These are phyloP conservation scores for Ophthalmolycus amberensis DNA, from an alignment of 2,113 vertebrate species.

Conservation along the genomic window DNA sequence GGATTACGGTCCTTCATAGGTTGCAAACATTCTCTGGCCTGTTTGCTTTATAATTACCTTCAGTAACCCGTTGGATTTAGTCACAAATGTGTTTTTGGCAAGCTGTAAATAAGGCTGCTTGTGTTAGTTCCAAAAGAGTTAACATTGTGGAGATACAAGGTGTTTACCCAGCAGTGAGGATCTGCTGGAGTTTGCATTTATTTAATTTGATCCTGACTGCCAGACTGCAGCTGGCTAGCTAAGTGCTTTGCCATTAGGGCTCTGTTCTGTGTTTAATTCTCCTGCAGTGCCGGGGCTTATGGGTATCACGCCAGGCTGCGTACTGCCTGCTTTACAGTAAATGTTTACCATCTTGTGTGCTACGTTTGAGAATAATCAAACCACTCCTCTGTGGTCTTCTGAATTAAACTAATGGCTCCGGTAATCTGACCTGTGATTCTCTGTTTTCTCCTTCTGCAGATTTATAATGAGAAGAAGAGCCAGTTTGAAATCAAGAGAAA, in stretches of 20 bases:
- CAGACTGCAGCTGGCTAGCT: slow-evolving; percentile 63
- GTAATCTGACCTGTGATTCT: slow-evolving; percentile 49
- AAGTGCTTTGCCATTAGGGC: slow-evolving; percentile 68
- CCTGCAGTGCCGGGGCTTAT: slow-evolving; percentile 51
- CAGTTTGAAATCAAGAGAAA: slow-evolving; percentile 96
- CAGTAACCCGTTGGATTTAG: slow-evolving; percentile 10
- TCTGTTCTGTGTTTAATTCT: slow-evolving; percentile 67
- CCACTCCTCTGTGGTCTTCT: slow-evolving; percentile 40
- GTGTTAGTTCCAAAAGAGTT: slow-evolving; percentile 27
- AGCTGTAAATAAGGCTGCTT: slow-evolving; percentile 41
- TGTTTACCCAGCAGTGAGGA: slow-evolving; percentile 52
- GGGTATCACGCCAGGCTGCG: slow-evolving; percentile 44
- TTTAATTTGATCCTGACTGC: slow-evolving; percentile 67
- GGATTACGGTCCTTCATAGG: neutral
- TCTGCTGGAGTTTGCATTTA: slow-evolving; percentile 63
- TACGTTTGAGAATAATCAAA: slow-evolving; percentile 50
- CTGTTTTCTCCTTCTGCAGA: slow-evolving; percentile 83
- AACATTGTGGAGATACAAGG: slow-evolving; percentile 32
- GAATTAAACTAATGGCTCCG: slow-evolving; percentile 55
- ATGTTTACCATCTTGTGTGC: slow-evolving; percentile 56
- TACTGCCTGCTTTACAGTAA: slow-evolving; percentile 54
- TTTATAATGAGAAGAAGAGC: slow-evolving; percentile 95
- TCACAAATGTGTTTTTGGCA: slow-evolving; percentile 3
- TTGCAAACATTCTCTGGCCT: neutral
- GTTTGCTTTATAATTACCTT: neutral